A percentile compares a stretch with the other conserved stretches of the same genome.
Conservation (phyloP, 2,113 vertebrate genomes). For the Hemichromis elongatus region DNA sequence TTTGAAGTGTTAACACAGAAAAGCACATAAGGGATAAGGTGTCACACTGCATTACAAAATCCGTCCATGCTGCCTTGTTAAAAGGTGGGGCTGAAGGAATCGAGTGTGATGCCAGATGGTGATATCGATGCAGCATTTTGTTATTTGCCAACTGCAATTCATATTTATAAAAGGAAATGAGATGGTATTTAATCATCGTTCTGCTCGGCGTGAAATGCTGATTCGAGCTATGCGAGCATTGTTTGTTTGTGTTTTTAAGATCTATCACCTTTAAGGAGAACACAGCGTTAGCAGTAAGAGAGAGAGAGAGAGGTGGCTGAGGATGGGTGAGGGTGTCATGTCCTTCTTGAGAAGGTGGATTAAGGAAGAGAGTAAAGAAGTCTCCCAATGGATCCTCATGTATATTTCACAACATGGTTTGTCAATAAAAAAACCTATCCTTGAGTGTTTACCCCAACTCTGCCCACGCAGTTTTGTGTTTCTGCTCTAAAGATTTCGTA, state of each 20-base stretch:
- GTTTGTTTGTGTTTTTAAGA: background rate
- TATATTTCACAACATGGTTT: slow-evolving; percentile 56
- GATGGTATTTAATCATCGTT: background rate
- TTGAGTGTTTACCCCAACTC: slow-evolving; percentile 20
- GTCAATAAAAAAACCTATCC: slow-evolving; percentile 56
- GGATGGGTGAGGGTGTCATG: slow-evolving; percentile 6
- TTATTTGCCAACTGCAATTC: background rate
- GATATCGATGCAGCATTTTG: background rate
- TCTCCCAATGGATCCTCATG: slow-evolving; percentile 51
- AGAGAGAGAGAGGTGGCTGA: background rate
- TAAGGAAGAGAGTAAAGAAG: slow-evolving; percentile 43
- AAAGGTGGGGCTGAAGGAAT: background rate
- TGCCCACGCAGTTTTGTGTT: background rate
- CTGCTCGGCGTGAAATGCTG: background rate
- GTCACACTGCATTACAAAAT: background rate
- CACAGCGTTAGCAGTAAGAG: background rate
- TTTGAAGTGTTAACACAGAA: slow-evolving; percentile 3
- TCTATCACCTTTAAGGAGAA: background rate
- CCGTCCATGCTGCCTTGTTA: background rate
- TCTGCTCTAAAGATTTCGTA: slow-evolving; percentile 12
- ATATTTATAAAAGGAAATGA: background rate
- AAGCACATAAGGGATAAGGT: background rate
- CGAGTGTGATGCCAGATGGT: background rate
- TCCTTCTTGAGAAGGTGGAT: slow-evolving; percentile 64
- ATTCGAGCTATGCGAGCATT: too few species aligned